phyloP scores from a whole-genome alignment of 1,140 invertebrate species.

The Pseudomyrmex sp. region DNA sequence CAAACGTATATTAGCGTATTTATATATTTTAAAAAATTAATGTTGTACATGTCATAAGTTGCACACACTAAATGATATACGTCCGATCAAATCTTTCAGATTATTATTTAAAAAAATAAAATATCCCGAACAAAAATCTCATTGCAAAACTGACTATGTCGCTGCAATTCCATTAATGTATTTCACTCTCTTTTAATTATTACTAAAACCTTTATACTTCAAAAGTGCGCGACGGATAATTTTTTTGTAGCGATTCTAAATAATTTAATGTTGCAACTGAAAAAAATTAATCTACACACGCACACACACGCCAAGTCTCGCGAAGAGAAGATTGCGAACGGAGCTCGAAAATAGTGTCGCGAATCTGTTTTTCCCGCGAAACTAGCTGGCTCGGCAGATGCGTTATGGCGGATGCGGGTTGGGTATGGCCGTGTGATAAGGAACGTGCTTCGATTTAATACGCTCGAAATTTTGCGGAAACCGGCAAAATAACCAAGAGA shows the following conservation, averaged over 20 bases:
- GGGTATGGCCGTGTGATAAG: constrained; percentile 70
- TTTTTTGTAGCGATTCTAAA: neutral
- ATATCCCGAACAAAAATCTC: no score
- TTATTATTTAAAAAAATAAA: no score
- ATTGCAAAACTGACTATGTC: no score
- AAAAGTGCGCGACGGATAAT: no score
- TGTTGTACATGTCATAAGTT: no score
- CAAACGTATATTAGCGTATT: neutral
- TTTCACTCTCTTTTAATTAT: no score
- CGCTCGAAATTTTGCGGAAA: constrained; percentile 64
- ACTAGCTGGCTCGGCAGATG: constrained; percentile 71
- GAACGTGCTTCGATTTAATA: constrained; percentile 73
- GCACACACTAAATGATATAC: no score
- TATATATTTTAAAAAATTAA: neutral
- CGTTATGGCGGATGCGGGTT: constrained; percentile 50
- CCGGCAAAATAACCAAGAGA: constrained; percentile 56
- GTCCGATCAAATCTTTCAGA: no score
- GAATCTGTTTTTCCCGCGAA: constrained; percentile 69
- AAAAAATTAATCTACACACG: neutral
- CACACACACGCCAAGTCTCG: neutral
- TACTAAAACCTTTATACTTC: no score
- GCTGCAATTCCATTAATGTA: no score
- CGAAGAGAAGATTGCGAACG: constrained; percentile 44
- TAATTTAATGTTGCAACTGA: neutral
- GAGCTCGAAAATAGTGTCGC: constrained; percentile 62